Percentiles rank a stretch among this genome's conserved stretches.
Evolutionary conservation across 1,140 invertebrate genomes (phyloP).

Genomic region (Hydropsyche tenuis): DNA sequence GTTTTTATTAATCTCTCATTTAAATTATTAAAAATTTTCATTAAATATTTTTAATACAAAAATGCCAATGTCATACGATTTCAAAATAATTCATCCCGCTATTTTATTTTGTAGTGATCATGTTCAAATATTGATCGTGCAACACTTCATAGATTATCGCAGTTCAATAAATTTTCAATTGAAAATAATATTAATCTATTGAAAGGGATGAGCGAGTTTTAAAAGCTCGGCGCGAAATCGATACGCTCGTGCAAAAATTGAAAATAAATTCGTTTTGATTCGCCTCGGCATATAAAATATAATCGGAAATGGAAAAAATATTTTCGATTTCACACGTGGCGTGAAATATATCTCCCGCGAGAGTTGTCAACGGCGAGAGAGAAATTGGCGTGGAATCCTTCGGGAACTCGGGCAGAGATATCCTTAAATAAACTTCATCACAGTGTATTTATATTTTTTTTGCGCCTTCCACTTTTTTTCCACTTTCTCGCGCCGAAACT

Average conservation of each 20-base stretch:
- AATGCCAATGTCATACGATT: too few species aligned
- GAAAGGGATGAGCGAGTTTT: not conserved
- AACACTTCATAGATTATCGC: too few species aligned
- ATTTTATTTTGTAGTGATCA: too few species aligned
- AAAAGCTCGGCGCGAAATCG: not conserved
- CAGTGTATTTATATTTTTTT: constrained; percentile 13
- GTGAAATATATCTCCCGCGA: constrained; percentile 39
- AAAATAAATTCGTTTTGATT: constrained; percentile 44
- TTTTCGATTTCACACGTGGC: constrained; percentile 43
- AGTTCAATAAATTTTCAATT: too few species aligned
- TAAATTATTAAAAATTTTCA: too few species aligned
- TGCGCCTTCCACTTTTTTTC: too few species aligned
- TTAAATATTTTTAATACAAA: too few species aligned
- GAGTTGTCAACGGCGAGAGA: constrained; percentile 31
- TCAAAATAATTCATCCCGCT: too few species aligned
- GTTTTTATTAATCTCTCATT: too few species aligned
- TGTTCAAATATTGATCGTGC: too few species aligned
- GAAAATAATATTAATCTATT: too few species aligned
- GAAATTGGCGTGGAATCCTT: constrained; percentile 35
- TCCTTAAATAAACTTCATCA: constrained; percentile 22
- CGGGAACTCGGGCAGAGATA: constrained; percentile 10
- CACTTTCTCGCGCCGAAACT: too few species aligned
- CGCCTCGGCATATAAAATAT: constrained; percentile 30
- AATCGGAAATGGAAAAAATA: constrained; percentile 46
- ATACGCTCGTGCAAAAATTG: constrained; percentile 38